Percentiles rank a stretch among this genome's conserved stretches.
Conservation (phyloP, 1,140 invertebrate species). For the Drosophila ercepeae region DNA sequence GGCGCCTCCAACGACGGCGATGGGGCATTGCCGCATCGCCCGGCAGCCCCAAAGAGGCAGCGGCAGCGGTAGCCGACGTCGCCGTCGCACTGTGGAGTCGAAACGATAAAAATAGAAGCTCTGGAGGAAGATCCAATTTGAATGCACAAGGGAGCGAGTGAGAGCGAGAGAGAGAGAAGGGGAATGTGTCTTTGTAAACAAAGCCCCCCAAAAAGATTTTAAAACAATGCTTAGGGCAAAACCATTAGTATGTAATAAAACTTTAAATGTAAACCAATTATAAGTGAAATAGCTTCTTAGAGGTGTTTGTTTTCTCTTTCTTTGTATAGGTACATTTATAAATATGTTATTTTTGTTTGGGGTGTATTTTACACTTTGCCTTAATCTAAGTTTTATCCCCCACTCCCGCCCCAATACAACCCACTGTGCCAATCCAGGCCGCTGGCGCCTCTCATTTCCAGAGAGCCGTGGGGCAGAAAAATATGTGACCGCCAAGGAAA, state of each 20-base stretch:
- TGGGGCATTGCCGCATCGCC: slow-evolving; percentile 12
- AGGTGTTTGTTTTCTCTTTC: not conserved
- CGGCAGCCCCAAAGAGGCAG: slow-evolving; percentile 7
- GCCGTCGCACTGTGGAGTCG: slow-evolving; percentile 30
- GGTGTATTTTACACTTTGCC: too few species aligned
- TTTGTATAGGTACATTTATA: too few species aligned
- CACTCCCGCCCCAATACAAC: too few species aligned
- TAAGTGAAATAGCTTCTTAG: too few species aligned
- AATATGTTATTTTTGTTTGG: too few species aligned
- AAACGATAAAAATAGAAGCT: slow-evolving; percentile 19
- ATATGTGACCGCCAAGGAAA: slow-evolving; percentile 30
- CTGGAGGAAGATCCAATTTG: not conserved
- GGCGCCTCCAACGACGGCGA: slow-evolving; percentile 31
- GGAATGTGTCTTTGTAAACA: not conserved
- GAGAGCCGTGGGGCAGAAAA: too few species aligned
- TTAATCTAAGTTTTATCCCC: too few species aligned
- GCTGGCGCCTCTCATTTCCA: slow-evolving; percentile 14
- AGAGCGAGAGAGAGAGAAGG: not conserved
- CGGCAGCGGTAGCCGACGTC: slow-evolving; percentile 1
- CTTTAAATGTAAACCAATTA: slow-evolving; percentile 1
- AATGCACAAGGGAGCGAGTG: too few species aligned
- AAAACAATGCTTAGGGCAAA: slow-evolving; percentile 3
- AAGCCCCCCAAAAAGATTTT: not conserved
- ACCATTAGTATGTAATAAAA: slow-evolving; percentile 2
- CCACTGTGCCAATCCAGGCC: slow-evolving; percentile 24